These are phyloP conservation scores for Cheilosia urbana DNA, from an alignment of 2,888 invertebrate genomes.

Conservation along the genomic window DNA sequence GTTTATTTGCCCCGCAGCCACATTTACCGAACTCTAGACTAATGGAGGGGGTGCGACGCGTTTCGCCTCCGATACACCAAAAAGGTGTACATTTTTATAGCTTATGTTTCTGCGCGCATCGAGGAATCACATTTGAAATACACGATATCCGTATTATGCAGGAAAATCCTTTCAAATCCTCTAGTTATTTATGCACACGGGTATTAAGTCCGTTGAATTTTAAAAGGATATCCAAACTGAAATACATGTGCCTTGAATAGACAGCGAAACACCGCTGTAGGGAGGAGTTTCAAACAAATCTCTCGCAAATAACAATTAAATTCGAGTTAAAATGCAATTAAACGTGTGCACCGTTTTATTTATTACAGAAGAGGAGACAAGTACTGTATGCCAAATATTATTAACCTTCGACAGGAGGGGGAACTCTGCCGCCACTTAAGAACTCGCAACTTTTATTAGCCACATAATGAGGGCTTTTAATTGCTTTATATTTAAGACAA, in stretches of 20 bases:
- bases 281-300: constrained; percentile 29
- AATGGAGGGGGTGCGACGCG: constrained; percentile 11
- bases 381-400: constrained; percentile 46
- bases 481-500: constrained; percentile 24
- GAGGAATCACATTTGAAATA: constrained; percentile 52
- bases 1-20: constrained; percentile 34
- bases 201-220: constrained; percentile 38
- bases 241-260: constrained; percentile 17
- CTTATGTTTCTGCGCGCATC: constrained; percentile 20
- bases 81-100: constrained; percentile 69
- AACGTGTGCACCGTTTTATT: constrained; percentile 41
- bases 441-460: constrained; percentile 39
- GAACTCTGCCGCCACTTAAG: constrained; percentile 65
- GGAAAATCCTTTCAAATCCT: constrained; percentile 60
- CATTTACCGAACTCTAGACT: constrained; percentile 17
- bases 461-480: constrained; percentile 58
- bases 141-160: constrained; percentile 13
- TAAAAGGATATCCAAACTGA: constrained; percentile 5
- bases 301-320: constrained; percentile 62
- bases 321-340: constrained; percentile 62
- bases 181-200: constrained; percentile 52
- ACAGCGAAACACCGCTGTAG: constrained; percentile 9
- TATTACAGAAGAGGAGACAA: constrained; percentile 23
- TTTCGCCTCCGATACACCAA: constrained; percentile 29
- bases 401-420: constrained; percentile 28